These are phyloP conservation scores for Heliothis peltigera DNA, from an alignment of 2,888 invertebrate species.

Conservation along the genomic window DNA sequence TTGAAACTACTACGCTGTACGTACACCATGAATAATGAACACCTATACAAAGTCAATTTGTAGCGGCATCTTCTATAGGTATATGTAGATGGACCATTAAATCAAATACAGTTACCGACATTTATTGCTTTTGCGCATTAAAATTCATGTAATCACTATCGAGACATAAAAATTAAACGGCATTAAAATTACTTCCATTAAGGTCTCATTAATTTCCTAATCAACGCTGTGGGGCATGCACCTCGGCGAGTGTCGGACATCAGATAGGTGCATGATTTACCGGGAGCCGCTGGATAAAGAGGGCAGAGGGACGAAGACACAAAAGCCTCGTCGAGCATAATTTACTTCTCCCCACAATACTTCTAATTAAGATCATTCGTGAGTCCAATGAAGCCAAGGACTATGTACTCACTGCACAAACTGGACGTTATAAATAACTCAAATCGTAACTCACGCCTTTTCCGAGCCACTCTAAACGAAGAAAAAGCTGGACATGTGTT, in stretches of 20 bases:
- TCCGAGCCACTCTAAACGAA: conserved; percentile 74
- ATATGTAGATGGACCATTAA: conserved; percentile 73
- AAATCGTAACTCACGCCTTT: conserved; percentile 84
- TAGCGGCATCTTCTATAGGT: conserved; percentile 77
- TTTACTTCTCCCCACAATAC: conserved; percentile 85
- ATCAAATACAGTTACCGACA: conserved; percentile 76
- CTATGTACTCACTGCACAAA: conserved; percentile 82
- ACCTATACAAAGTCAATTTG: conserved; percentile 73
- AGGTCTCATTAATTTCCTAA: conserved; percentile 86
- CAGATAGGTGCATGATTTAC: conserved; percentile 84
- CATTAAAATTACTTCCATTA: conserved; percentile 85
- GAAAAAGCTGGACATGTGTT: conserved; percentile 58
- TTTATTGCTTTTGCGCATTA: conserved; percentile 85
- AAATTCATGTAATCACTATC: conserved; percentile 83
- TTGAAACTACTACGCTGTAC: conserved; percentile 65
- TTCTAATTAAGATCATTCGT: conserved; percentile 89
- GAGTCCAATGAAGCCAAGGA: conserved; percentile 81
- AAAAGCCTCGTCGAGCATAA: conserved; percentile 79
- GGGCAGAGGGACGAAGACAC: conserved; percentile 64
- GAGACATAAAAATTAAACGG: conserved; percentile 80
- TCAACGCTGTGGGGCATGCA: conserved; percentile 82
- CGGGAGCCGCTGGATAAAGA: conserved; percentile 63
- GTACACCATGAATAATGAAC: conserved; percentile 70
- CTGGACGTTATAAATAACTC: conserved; percentile 88
- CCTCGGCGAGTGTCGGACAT: conserved; percentile 55